Percentiles rank a stretch among this genome's conserved stretches.
Conservation (phyloP, 2,797 vertebrate species). For the Astyanax mexicanus region DNA sequence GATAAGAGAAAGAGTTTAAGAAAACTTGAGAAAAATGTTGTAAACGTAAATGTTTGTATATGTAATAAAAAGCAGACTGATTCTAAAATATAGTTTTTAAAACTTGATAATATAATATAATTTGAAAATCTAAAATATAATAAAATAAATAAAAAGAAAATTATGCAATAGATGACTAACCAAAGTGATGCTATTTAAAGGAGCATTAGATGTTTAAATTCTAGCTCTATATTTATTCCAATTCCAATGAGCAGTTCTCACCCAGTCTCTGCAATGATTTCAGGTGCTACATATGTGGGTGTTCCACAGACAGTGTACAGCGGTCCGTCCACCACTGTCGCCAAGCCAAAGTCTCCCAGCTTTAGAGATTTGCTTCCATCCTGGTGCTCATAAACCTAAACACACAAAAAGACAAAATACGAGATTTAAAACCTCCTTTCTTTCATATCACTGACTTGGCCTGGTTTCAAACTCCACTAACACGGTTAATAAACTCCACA, state of each 20-base stretch:
- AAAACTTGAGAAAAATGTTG: background rate
- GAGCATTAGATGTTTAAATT: too few species aligned
- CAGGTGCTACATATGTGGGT: slow-evolving; percentile 98
- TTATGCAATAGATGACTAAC: background rate
- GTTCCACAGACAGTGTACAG: slow-evolving; percentile 97
- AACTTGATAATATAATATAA: too few species aligned
- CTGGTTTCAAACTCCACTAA: background rate
- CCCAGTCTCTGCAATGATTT: slow-evolving; percentile 98
- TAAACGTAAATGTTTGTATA: background rate
- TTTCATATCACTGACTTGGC: background rate
- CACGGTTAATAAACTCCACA: background rate
- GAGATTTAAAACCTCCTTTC: background rate
- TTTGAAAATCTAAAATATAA: too few species aligned
- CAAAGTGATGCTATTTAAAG: background rate
- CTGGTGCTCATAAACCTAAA: slow-evolving; percentile 94
- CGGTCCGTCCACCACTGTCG: slow-evolving; percentile 94
- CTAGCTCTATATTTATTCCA: too few species aligned
- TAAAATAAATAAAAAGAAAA: background rate
- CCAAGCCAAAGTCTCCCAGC: slow-evolving; percentile 95
- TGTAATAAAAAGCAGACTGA: background rate
- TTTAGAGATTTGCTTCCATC: slow-evolving; percentile 98
- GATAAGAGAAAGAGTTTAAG: background rate
- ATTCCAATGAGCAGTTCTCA: slow-evolving; percentile 67
- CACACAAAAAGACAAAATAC: background rate
- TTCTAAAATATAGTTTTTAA: too few species aligned